A percentile compares a stretch with the other conserved stretches of the same genome.
Conservation (phyloP, 1,140 invertebrate species). For the Trichomalopsis sarcophagae region DNA sequence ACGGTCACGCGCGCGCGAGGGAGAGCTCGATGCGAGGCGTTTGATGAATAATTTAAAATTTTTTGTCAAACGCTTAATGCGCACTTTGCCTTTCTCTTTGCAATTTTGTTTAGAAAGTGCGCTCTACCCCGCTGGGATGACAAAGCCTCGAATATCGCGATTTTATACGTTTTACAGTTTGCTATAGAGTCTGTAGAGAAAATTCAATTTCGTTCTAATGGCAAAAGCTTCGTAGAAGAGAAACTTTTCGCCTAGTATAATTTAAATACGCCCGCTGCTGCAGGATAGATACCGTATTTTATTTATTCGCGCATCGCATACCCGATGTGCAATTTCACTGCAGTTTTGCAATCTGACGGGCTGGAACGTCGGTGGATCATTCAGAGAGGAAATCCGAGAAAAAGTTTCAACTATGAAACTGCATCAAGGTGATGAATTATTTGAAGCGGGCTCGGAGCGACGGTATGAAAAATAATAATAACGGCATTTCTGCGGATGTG, state of each 20-base stretch:
- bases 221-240: too few species aligned
- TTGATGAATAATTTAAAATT: conserved; percentile 37
- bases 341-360: too few species aligned
- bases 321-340: too few species aligned
- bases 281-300: too few species aligned
- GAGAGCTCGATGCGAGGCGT: not conserved
- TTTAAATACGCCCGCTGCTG: too few species aligned
- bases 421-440: not conserved
- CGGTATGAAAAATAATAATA: not conserved
- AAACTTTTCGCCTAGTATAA: too few species aligned
- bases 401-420: not conserved
- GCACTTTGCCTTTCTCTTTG: not conserved
- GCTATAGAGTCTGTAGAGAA: too few species aligned
- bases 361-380: too few species aligned
- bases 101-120: not conserved
- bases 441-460: not conserved
- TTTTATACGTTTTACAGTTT: not conserved
- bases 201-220: too few species aligned
- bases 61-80: not conserved
- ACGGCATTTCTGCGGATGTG: not conserved
- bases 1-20: not conserved
- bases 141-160: not conserved
- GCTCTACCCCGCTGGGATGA: not conserved
- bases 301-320: too few species aligned
- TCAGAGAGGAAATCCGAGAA: not conserved